phyloP scores from a whole-genome alignment of 2,113 vertebrate species.

The Seriola quinqueradiata region DNA sequence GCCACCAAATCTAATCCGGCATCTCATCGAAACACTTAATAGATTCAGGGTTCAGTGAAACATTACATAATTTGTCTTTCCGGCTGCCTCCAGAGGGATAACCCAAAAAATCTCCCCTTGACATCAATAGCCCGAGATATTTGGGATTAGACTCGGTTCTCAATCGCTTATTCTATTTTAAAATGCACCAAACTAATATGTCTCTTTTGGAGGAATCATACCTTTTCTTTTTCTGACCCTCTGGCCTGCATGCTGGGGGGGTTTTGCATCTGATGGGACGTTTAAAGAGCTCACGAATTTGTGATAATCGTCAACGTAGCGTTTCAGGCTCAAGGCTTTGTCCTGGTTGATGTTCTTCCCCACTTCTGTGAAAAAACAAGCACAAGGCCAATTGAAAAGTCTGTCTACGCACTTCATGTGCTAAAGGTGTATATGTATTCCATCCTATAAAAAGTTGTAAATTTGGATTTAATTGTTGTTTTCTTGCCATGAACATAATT shows the following conservation, averaged over 20 bases:
- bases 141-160: background rate
- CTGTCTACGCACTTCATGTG: background rate
- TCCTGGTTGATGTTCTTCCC: conserved; percentile 87
- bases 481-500: conserved; percentile 40
- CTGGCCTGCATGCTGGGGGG: background rate
- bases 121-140: conserved; percentile 44
- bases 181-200: background rate
- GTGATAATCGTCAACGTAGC: conserved; percentile 80
- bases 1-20: conserved; percentile 75
- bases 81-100: conserved; percentile 58
- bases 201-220: conserved; percentile 26
- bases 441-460: background rate
- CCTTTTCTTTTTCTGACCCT: conserved; percentile 48
- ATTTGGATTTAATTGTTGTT: conserved; percentile 38
- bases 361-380: conserved; percentile 74
- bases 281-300: conserved; percentile 63
- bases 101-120: conserved; percentile 46
- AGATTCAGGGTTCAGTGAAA: conserved; percentile 74
- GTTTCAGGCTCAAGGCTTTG: conserved; percentile 72
- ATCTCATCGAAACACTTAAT: conserved; percentile 77
- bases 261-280: background rate
- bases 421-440: background rate
- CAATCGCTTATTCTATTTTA: conserved; percentile 6
- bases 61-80: conserved; percentile 68
- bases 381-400: background rate